Percentiles rank a stretch among this genome's conserved stretches.
phyloP scores from a whole-genome alignment of 2,797 vertebrate species.

The Mormyrus hasselquistii region DNA sequence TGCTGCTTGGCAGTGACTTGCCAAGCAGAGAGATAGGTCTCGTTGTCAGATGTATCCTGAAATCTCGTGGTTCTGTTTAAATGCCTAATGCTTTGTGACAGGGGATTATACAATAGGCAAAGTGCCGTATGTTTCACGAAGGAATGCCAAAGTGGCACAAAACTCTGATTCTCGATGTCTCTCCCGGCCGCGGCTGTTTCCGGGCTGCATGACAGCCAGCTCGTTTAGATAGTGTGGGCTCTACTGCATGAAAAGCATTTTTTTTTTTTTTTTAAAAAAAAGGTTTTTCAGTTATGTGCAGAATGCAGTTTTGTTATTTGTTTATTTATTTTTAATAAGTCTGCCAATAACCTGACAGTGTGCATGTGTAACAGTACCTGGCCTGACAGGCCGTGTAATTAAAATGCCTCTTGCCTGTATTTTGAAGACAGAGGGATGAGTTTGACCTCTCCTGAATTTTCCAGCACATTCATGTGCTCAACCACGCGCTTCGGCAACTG shows the following conservation, averaged over 20 bases:
- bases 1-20: slow-evolving; percentile 11
- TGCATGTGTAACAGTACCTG: not conserved
- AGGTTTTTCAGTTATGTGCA: not conserved
- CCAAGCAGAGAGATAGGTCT: slow-evolving; percentile 11
- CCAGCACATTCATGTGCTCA: not conserved
- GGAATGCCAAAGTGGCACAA: not conserved
- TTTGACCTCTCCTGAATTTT: not conserved
- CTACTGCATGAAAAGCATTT: not conserved
- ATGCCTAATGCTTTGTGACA: slow-evolving; percentile 25
- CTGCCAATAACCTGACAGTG: not conserved
- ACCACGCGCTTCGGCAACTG: not conserved
- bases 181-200: not conserved
- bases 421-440: not conserved
- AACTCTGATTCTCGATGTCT: not conserved
- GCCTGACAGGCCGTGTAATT: not conserved
- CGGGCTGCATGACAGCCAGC: not conserved
- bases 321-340: not conserved
- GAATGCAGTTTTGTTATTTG: not conserved
- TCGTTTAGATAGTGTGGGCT: not conserved
- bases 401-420: not conserved
- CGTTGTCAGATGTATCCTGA: slow-evolving; percentile 19
- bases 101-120: slow-evolving; percentile 20
- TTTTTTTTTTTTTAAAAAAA: too few relatives aligned
- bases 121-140: not conserved
- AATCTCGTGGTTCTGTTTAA: slow-evolving; percentile 18